phyloP scores from a whole-genome alignment of 2,113 vertebrate genomes.

The Leucoraja erinaceus region DNA sequence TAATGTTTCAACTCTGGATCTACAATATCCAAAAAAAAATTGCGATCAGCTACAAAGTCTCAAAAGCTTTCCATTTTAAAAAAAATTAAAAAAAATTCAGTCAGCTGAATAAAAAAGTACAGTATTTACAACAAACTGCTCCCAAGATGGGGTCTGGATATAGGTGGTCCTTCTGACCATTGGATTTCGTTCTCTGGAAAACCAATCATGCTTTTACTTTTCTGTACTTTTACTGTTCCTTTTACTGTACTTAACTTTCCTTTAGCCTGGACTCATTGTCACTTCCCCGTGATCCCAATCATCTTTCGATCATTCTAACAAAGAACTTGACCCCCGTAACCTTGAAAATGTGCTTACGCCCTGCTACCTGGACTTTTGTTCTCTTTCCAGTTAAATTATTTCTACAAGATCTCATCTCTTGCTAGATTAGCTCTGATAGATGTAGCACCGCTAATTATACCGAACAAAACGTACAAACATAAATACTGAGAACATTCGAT shows the following conservation, averaged over 20 bases:
- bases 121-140: slow-evolving; percentile 19
- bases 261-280: not conserved
- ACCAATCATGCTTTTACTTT: not conserved
- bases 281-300: not conserved
- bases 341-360: not conserved
- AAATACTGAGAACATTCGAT: not conserved
- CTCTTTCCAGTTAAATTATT: not conserved
- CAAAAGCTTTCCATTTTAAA: slow-evolving; percentile 22
- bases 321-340: not conserved
- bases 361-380: not conserved
- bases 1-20: slow-evolving; percentile 21
- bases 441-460: not conserved
- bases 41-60: slow-evolving; percentile 31
- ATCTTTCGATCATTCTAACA: not conserved
- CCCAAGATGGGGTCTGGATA: slow-evolving; percentile 5
- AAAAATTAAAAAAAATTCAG: slow-evolving; percentile 5
- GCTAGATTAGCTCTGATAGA: not conserved
- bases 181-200: not conserved
- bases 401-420: not conserved
- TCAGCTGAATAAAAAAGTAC: slow-evolving; percentile 16
- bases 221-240: too few relatives aligned
- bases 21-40: not conserved
- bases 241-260: not conserved
- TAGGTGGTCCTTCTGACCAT: not conserved
- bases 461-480: not conserved